Evolutionary conservation across 2,797 vertebrate species (phyloP).

Genomic region (Atherinosoma microstoma): DNA sequence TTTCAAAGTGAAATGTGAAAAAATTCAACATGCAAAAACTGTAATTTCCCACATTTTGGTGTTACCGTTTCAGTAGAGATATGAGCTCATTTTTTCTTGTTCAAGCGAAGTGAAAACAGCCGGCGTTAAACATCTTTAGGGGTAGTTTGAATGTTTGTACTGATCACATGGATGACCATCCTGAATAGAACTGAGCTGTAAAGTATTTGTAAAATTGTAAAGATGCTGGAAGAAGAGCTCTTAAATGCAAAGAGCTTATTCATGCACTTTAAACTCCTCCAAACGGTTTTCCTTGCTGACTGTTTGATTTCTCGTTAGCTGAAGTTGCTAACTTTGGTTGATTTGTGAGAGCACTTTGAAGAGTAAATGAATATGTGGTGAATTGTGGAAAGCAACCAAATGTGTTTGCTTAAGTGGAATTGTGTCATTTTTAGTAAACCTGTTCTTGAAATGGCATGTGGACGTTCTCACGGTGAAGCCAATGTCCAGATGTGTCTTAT

Average conservation of each 20-base stretch:
- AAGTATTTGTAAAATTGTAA: slow-evolving; percentile 1
- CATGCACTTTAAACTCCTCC: background rate
- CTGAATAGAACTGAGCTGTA: background rate
- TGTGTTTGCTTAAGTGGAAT: slow-evolving; percentile 7
- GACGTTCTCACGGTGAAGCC: background rate
- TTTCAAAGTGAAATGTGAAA: slow-evolving; percentile 23
- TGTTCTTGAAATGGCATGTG: slow-evolving; percentile 9
- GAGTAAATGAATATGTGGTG: background rate
- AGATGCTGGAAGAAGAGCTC: background rate
- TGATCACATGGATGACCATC: slow-evolving; percentile 1
- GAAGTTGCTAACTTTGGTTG: slow-evolving; percentile 14
- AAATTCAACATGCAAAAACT: slow-evolving; percentile 40
- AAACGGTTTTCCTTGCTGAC: slow-evolving; percentile 4
- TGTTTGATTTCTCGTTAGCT: slow-evolving; percentile 10
- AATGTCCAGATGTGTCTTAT: background rate
- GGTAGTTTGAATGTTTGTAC: slow-evolving; percentile 9
- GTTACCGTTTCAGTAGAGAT: slow-evolving; percentile 7
- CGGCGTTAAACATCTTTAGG: slow-evolving; percentile 1
- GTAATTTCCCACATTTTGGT: slow-evolving; percentile 32
- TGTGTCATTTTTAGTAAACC: slow-evolving; percentile 1
- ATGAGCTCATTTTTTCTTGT: slow-evolving; percentile 22
- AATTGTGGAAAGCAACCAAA: background rate
- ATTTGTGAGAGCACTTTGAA: slow-evolving; percentile 14
- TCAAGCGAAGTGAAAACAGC: slow-evolving; percentile 1
- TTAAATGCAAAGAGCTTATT: slow-evolving; percentile 7